phyloP scores from a whole-genome alignment of 53 echinoderm and acorn worm species.

The Henricia sp. region DNA sequence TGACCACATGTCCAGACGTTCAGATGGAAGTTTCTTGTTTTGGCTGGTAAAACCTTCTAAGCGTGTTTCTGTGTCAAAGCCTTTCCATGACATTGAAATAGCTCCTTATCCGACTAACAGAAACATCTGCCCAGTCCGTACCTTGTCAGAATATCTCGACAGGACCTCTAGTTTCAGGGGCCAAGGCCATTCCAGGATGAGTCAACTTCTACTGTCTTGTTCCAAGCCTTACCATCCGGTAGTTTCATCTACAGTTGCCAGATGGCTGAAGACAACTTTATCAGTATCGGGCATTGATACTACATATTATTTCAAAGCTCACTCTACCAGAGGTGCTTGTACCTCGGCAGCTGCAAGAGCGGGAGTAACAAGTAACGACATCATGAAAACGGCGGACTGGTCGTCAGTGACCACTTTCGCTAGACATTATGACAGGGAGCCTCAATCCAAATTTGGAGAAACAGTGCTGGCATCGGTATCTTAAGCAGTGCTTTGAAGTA shows the following conservation, averaged over 20 bases:
- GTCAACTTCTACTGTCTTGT: constrained; percentile 23
- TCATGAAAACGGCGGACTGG: constrained; percentile 26
- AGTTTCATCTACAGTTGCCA: constrained; percentile 19
- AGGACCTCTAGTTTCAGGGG: neutral
- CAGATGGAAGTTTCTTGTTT: neutral
- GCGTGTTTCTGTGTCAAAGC: neutral
- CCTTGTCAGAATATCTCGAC: neutral
- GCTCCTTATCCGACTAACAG: neutral
- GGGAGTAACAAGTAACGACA: neutral
- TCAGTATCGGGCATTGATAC: constrained; percentile 7
- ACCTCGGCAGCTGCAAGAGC: constrained; percentile 26
- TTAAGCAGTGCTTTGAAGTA: constrained; percentile 1
- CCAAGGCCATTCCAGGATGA: neutral
- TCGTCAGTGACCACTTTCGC: constrained; percentile 31
- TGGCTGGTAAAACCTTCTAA: neutral
- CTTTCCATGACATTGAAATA: constrained; percentile 8
- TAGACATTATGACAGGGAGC: neutral
- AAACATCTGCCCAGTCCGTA: neutral
- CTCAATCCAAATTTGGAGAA: neutral
- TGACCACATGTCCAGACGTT: neutral
- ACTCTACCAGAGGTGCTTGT: constrained; percentile 26
- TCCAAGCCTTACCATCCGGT: constrained; percentile 17
- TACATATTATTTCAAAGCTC: neutral
- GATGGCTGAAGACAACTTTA: constrained; percentile 22
- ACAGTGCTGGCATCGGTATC: constrained; percentile 16